Conservation (phyloP, 92 coral and sea anemone species). For the Epizoanthus rinbou region DNA sequence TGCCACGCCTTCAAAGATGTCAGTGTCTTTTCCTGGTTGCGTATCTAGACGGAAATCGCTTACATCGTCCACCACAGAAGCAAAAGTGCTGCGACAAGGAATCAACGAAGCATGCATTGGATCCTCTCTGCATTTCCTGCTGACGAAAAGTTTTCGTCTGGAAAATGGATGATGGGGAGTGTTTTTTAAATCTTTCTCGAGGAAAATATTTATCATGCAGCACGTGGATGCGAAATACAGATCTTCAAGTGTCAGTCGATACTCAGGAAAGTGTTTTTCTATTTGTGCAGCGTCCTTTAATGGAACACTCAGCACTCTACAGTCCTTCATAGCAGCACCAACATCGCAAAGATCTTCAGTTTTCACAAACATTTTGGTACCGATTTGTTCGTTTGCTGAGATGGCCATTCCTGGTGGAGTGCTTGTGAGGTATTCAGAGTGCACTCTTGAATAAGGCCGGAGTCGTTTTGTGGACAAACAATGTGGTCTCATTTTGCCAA, state of each 20-base stretch:
- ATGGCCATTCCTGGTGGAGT: background rate
- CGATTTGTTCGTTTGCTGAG: background rate
- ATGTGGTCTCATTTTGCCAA: constrained; percentile 9
- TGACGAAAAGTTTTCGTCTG: constrained; percentile 10
- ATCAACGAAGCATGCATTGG: background rate
- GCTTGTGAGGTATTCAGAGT: background rate
- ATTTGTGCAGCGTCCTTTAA: background rate
- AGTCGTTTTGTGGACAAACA: constrained; percentile 10
- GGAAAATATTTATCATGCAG: constrained; percentile 8
- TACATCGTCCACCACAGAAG: background rate
- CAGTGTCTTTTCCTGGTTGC: background rate
- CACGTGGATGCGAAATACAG: constrained; percentile 30
- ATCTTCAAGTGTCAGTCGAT: constrained; percentile 30
- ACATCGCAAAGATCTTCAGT: background rate
- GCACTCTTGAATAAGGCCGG: constrained; percentile 7
- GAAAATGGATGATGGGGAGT: too few relatives aligned
- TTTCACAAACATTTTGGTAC: background rate
- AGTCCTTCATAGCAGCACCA: background rate
- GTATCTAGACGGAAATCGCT: background rate
- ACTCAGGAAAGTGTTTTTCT: constrained; percentile 15
- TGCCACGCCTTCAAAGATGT: background rate
- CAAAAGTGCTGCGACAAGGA: background rate
- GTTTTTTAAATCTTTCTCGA: background rate
- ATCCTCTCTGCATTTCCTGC: background rate
- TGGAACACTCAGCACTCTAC: background rate